A percentile compares a stretch with the other conserved stretches of the same genome.
Evolutionary conservation across 2,113 vertebrate genomes (phyloP).

Genomic region (Pygoscelis antarcticus): DNA sequence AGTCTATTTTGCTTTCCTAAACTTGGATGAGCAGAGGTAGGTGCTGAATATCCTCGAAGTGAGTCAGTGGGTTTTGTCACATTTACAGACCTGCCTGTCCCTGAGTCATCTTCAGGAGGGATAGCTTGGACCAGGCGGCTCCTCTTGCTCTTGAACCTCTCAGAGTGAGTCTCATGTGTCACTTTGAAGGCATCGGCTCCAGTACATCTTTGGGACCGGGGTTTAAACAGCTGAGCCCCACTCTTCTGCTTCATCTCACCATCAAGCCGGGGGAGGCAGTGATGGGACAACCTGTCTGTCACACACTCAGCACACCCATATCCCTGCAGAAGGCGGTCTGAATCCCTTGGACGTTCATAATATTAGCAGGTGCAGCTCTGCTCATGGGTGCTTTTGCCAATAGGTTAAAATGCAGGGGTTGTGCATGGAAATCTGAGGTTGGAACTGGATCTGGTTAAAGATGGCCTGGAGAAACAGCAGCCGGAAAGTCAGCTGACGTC

Average conservation of each 20-base stretch:
- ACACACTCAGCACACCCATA: neutral
- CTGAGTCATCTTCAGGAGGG: neutral
- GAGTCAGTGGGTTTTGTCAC: neutral
- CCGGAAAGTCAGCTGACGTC: neutral
- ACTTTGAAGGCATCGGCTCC: accelerated
- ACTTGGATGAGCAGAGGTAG: neutral
- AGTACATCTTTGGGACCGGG: neutral
- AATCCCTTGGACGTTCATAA: accelerated
- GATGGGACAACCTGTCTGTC: neutral
- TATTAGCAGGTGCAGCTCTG: neutral
- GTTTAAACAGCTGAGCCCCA: neutral
- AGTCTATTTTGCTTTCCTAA: neutral
- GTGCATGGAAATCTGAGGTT: neutral
- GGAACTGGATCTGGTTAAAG: neutral
- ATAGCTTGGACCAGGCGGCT: neutral
- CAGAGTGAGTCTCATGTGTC: neutral
- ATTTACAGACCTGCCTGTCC: neutral
- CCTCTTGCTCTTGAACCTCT: neutral
- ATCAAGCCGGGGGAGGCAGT: neutral
- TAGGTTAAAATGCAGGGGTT: neutral
- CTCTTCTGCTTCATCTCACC: neutral
- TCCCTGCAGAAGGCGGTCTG: neutral
- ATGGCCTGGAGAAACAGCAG: neutral
- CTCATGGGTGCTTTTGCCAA: neutral
- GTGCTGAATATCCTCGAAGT: neutral